Evolutionary conservation across 2,888 invertebrate species (phyloP).

Genomic region (Heliconius hortense): DNA sequence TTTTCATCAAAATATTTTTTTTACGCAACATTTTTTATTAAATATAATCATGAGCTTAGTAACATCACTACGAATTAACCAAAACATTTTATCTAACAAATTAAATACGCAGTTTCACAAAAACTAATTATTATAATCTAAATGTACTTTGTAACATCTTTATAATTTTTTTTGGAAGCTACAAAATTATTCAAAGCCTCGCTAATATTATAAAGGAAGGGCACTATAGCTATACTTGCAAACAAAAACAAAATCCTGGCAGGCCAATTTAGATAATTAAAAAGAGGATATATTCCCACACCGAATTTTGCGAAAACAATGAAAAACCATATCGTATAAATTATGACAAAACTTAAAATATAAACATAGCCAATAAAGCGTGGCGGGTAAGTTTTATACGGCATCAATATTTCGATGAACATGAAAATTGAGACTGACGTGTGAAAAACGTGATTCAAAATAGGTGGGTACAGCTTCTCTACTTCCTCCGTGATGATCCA

Average conservation of each 20-base stretch:
- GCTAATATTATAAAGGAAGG: neutral
- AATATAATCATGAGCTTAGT: neutral
- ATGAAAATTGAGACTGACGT: slow-evolving; percentile 90
- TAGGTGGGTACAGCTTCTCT: slow-evolving; percentile 88
- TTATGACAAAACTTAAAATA: slow-evolving; percentile 80
- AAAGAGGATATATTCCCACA: slow-evolving; percentile 94
- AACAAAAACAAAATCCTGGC: neutral
- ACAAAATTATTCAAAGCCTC: slow-evolving; percentile 12
- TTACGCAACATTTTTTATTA: no score
- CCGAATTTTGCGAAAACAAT: slow-evolving; percentile 85
- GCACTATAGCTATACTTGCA: neutral
- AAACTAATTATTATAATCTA: neutral
- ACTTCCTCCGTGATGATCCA: slow-evolving; percentile 91
- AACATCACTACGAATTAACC: neutral
- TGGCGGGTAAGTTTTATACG: slow-evolving; percentile 87
- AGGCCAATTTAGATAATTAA: slow-evolving; percentile 84
- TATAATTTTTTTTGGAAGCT: neutral
- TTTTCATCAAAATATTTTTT: no score
- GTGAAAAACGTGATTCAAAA: slow-evolving; percentile 95
- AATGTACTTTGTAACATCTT: neutral
- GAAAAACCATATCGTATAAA: slow-evolving; percentile 88
- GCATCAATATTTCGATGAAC: slow-evolving; percentile 86
- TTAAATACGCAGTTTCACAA: neutral
- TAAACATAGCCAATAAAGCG: slow-evolving; percentile 83
- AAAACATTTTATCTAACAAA: neutral